phyloP scores from a whole-genome alignment of 1,140 invertebrate genomes.

The Halictus rubicundus region DNA sequence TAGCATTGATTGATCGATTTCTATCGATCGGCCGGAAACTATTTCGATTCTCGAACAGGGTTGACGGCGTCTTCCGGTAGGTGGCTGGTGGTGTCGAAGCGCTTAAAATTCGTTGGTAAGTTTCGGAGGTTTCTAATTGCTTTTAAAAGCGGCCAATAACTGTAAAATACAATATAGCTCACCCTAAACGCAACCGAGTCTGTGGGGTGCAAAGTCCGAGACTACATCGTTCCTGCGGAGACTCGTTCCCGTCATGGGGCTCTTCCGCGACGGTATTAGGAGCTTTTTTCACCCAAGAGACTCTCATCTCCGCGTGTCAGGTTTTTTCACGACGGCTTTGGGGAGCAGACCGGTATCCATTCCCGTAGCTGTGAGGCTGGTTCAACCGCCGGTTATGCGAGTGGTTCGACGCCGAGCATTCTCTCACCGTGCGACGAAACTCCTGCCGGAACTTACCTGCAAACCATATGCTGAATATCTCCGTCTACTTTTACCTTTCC shows the following conservation, averaged over 20 bases:
- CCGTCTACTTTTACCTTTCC: background rate
- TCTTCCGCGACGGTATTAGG: constrained; percentile 10
- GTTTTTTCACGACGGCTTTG: constrained; percentile 49
- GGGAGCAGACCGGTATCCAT: constrained; percentile 34
- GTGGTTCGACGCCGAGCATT: constrained; percentile 44
- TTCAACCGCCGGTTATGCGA: constrained; percentile 22
- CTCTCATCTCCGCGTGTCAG: constrained; percentile 44
- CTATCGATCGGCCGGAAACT: background rate
- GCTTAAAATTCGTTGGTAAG: background rate
- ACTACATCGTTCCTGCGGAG: constrained; percentile 38
- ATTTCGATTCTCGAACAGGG: background rate
- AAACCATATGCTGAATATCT: constrained; percentile 55
- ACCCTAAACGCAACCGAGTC: constrained; percentile 43
- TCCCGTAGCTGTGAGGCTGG: constrained; percentile 40
- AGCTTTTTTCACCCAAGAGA: constrained; percentile 44
- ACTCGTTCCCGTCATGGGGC: constrained; percentile 20
- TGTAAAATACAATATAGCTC: constrained; percentile 40
- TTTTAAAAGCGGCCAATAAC: constrained; percentile 20
- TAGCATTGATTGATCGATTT: background rate
- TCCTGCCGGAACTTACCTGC: constrained; percentile 83
- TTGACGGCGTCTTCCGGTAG: too few relatives aligned
- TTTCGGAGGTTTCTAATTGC: background rate
- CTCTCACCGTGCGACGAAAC: constrained; percentile 82
- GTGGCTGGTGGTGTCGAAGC: too few relatives aligned
- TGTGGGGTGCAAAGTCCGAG: constrained; percentile 4